Conservation (phyloP, 2,797 vertebrate species). For the Enteromius unitaeniatus region DNA sequence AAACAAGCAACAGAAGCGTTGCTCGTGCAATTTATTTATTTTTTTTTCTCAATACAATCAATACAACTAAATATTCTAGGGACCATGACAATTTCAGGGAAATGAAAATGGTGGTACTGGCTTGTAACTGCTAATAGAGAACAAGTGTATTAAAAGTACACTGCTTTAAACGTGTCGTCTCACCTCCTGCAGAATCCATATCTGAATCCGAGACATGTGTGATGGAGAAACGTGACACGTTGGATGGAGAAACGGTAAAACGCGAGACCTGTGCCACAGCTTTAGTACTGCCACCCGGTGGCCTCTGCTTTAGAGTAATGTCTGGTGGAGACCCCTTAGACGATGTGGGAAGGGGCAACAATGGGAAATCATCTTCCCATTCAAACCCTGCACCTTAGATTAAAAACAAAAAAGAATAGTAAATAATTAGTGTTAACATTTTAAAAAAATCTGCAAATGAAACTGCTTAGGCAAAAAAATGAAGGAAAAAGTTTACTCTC, state of each 20-base stretch:
- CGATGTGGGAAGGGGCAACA: slow-evolving; percentile 80
- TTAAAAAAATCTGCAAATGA: neutral
- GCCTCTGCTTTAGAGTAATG: slow-evolving; percentile 54
- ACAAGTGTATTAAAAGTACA: neutral
- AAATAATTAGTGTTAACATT: neutral
- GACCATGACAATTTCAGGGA: neutral
- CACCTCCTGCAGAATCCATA: slow-evolving; percentile 85
- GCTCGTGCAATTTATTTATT: neutral
- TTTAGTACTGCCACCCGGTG: slow-evolving; percentile 67
- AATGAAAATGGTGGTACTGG: neutral
- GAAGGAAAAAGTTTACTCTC: slow-evolving; percentile 78
- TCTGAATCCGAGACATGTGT: slow-evolving; percentile 93
- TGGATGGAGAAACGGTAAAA: slow-evolving; percentile 90
- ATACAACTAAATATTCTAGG: neutral
- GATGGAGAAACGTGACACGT: slow-evolving; percentile 92
- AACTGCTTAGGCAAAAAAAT: neutral
- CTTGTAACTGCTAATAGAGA: neutral
- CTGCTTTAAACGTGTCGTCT: neutral
- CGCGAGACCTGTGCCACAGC: slow-evolving; percentile 80
- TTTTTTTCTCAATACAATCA: too few relatives aligned
- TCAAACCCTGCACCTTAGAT: slow-evolving; percentile 80
- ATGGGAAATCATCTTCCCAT: slow-evolving; percentile 88
- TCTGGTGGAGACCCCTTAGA: slow-evolving; percentile 65
- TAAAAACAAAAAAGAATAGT: neutral
- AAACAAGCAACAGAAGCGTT: neutral